Conservation (phyloP, 2,888 invertebrate genomes). For the Incurvaria masculella region DNA sequence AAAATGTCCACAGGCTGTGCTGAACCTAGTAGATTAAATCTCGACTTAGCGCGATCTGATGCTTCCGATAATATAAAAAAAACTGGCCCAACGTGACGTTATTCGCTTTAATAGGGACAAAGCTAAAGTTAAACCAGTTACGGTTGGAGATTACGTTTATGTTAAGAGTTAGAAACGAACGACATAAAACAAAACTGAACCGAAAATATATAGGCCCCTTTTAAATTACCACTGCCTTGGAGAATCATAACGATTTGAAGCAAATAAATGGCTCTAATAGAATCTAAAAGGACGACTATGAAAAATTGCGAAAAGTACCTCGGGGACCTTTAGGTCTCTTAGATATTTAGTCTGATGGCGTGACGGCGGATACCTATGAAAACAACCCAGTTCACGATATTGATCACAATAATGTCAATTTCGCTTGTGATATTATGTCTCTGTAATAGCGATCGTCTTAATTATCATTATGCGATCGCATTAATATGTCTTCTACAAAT, state of each 20-base stretch:
- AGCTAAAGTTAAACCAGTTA: neutral
- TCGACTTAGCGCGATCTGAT: too few relatives aligned
- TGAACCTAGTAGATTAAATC: neutral
- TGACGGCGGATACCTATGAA: too few relatives aligned
- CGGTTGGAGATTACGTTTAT: too few relatives aligned
- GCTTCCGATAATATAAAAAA: neutral
- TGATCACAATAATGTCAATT: too few relatives aligned
- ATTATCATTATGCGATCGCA: too few relatives aligned
- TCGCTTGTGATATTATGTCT: too few relatives aligned
- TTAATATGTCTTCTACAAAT: too few relatives aligned
- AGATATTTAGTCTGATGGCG: too few relatives aligned
- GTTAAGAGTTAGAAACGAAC: conserved; percentile 1
- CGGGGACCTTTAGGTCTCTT: conserved; percentile 14
- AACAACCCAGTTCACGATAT: too few relatives aligned
- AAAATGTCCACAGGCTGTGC: neutral
- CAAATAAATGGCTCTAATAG: conserved; percentile 13
- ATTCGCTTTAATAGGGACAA: neutral
- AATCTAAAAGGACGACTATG: conserved; percentile 14
- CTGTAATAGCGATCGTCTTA: too few relatives aligned
- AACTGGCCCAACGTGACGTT: neutral
- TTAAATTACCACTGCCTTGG: conserved; percentile 13
- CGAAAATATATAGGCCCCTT: conserved; percentile 12
- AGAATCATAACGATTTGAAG: too few relatives aligned
- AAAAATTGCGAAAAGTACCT: conserved; percentile 8
- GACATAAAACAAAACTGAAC: conserved; percentile 10